Evolutionary conservation across 2,113 vertebrate species (phyloP), one percentile per base, ranked within the genome.

Genomic region (Hemiprocne comata): DNA sequence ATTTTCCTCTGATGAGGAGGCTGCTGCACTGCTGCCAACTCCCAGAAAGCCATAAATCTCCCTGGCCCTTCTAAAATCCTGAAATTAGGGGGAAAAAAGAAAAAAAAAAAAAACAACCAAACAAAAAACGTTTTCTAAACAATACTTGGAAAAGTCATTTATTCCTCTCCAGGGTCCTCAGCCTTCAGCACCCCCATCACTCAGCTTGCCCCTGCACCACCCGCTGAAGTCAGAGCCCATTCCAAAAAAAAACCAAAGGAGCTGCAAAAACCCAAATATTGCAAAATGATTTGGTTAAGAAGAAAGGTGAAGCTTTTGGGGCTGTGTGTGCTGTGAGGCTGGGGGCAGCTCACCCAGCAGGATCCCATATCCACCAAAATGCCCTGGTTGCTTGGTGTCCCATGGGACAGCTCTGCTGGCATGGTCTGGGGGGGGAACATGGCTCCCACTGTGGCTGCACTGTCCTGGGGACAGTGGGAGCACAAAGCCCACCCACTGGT

Each of bases 391-490:
- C 17, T 60, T 53, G 0, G 0, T 33, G 40, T 79, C 29, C 80
- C 0, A 0, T 1, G 3, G 50, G 53, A 16, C 3, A 6, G 31
- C n/a, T 36, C 3, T 82, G 75, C 46, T 1, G 0, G 8, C 0
- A 5, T 12, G 6, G 3, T 24, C 74, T 31, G 60, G 5, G 9
- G 34, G 3, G 3, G 2, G 18, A 11, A 4, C 25, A 9, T 3
- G 7, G 24, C 36, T 87, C 73, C 31, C 20, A 17, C 31, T 3
- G 2, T 11, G 31, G 14, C 65, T 19, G 18, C 38, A 26, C 13
- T 2, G 17, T 44, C 81, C 44, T 4, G 2, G 31, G 50, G 26
- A 25, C 24, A n/a, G 29, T 3, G 18, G 44, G 18, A 58, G 16
- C 33, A 29, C 50, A 19, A 70, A 58, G 25, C 11, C 26, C 15